phyloP scores from a whole-genome alignment of 2,113 vertebrate species.

The Hyperopisus bebe region DNA sequence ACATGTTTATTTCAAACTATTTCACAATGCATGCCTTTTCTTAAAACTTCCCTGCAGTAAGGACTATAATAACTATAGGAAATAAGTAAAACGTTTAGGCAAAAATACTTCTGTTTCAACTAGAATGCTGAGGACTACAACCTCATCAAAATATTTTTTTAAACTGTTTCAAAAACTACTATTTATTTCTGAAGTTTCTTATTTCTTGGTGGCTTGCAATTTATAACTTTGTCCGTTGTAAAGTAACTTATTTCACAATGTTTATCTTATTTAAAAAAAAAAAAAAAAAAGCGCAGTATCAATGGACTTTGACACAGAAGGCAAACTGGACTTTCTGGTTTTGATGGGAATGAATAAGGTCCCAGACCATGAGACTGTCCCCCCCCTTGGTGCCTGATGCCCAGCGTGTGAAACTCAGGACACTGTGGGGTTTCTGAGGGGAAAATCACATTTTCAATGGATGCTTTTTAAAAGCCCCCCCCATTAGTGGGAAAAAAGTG shows the following conservation, averaged over 20 bases:
- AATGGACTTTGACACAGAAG: constrained; percentile 12
- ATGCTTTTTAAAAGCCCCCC: background rate
- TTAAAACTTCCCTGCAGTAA: background rate
- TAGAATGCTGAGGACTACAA: background rate
- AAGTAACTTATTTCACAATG: background rate
- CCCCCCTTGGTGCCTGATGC: background rate
- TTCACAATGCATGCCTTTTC: background rate
- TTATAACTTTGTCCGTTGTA: background rate
- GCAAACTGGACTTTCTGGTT: constrained; percentile 4
- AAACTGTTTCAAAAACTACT: background rate
- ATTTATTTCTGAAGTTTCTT: background rate
- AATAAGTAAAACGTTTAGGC: background rate
- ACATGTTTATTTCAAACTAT: background rate
- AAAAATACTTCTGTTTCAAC: background rate
- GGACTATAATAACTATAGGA: background rate
- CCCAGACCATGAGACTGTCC: background rate
- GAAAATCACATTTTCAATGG: background rate
- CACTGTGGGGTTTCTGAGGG: background rate
- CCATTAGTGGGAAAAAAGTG: background rate
- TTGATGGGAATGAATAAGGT: background rate
- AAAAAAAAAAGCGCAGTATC: background rate
- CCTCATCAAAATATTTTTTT: background rate
- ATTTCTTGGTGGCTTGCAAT: background rate
- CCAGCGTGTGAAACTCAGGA: background rate
- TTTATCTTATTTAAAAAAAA: background rate